Conservation (phyloP, 1,140 invertebrate species). For the Agraylea sexmaculata region DNA sequence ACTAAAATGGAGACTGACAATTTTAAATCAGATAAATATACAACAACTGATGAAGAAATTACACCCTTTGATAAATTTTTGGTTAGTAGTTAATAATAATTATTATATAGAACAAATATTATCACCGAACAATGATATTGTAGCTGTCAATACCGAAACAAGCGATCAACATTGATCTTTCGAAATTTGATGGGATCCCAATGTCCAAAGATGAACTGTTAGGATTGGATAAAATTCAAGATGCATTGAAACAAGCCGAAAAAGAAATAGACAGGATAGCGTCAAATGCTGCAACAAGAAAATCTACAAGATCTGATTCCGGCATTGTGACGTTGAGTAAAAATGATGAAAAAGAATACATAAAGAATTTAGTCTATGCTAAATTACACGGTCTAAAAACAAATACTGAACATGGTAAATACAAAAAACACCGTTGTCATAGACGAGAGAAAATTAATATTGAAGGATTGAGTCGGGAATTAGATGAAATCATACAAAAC, state of each 20-base stretch:
- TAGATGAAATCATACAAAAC: not conserved
- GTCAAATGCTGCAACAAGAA: conserved; percentile 27
- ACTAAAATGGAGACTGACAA: too few relatives aligned
- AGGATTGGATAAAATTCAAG: conserved; percentile 30
- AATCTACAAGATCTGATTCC: conserved; percentile 25
- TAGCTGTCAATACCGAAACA: too few relatives aligned
- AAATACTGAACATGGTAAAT: not conserved
- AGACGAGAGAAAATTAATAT: conserved; percentile 23
- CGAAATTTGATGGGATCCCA: conserved; percentile 5
- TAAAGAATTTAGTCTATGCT: conserved; percentile 36
- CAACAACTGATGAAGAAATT: too few relatives aligned
- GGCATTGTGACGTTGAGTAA: conserved; percentile 36
- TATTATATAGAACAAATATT: too few relatives aligned
- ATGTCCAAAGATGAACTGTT: conserved; percentile 28
- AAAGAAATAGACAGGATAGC: conserved; percentile 34
- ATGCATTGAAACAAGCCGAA: conserved; percentile 35
- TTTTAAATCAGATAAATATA: too few relatives aligned
- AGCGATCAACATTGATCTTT: conserved; percentile 8
- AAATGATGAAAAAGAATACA: conserved; percentile 36
- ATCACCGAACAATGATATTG: too few relatives aligned
- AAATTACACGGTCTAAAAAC: conserved; percentile 27
- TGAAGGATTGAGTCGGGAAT: conserved; percentile 9
- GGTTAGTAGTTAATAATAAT: too few relatives aligned
- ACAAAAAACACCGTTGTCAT: conserved; percentile 7
- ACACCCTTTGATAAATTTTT: too few relatives aligned